Conservation (phyloP, 2,113 vertebrate genomes). For the Thalassoma bifasciatum region DNA sequence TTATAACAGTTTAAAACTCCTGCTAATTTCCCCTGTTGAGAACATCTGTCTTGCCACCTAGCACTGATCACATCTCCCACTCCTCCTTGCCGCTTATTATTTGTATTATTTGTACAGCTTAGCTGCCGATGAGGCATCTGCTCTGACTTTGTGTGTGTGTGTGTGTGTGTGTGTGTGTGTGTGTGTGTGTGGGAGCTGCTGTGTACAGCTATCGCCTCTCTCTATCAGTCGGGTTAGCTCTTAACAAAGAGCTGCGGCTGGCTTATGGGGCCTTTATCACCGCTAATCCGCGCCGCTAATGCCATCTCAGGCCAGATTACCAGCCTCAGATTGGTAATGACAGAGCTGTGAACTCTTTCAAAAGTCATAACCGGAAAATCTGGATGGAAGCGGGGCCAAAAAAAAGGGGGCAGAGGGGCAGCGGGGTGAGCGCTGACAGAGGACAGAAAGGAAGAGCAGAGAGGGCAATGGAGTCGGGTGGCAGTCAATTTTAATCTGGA, state of each 20-base stretch:
- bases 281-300: conserved; percentile 82
- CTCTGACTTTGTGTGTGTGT: conserved; percentile 34
- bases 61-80: conserved; percentile 64
- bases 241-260: conserved; percentile 81
- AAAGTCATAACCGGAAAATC: conserved; percentile 79
- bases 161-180: conserved; percentile 24
- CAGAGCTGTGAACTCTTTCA: conserved; percentile 81
- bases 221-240: conserved; percentile 76
- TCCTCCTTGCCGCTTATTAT: conserved; percentile 62
- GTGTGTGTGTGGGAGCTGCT: conserved; percentile 25
- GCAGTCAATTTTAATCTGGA: conserved; percentile 77
- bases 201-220: conserved; percentile 60
- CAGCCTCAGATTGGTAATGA: conserved; percentile 82
- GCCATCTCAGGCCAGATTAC: conserved; percentile 85
- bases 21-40: conserved; percentile 72
- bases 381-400: conserved; percentile 57
- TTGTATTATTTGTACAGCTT: conserved; percentile 76
- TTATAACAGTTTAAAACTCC: conserved; percentile 65
- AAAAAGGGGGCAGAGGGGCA: background rate
- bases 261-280: conserved; percentile 84
- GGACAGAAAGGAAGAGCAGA: conserved; percentile 37
- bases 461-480: conserved; percentile 57
- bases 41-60: conserved; percentile 71
- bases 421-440: background rate
- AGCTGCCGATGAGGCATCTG: conserved; percentile 67